A percentile compares a stretch with the other conserved stretches of the same genome.
Evolutionary conservation across 2,888 invertebrate species (phyloP).

Genomic region (Pharmacophagus antenor): DNA sequence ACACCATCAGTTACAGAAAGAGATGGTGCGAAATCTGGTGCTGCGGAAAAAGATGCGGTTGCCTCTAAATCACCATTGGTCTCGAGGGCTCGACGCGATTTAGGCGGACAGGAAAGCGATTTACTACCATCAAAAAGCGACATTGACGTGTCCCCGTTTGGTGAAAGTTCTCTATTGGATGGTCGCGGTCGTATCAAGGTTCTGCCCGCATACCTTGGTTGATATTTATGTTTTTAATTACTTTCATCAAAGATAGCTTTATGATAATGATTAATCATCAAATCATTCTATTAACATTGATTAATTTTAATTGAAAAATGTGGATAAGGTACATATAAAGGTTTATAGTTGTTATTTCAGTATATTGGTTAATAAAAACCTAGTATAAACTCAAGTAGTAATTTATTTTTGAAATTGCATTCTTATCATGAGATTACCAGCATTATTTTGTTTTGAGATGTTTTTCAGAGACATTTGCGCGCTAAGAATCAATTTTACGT

Average conservation of each 20-base stretch:
- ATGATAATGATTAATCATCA: not conserved
- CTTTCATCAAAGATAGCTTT: not conserved
- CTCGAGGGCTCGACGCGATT: conserved; percentile 49
- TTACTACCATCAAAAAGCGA: conserved; percentile 60
- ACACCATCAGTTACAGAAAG: conserved; percentile 73
- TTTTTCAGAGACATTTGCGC: too few relatives aligned
- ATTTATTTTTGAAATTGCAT: too few relatives aligned
- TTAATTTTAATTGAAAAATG: not conserved
- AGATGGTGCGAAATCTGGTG: conserved; percentile 68
- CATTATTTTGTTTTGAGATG: too few relatives aligned
- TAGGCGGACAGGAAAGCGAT: conserved; percentile 64
- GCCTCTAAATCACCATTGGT: conserved; percentile 47
- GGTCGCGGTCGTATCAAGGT: conserved; percentile 68
- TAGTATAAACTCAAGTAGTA: conserved; percentile 1
- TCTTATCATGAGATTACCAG: too few relatives aligned
- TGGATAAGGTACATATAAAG: not conserved
- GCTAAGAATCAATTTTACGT: too few relatives aligned
- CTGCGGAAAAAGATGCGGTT: conserved; percentile 65
- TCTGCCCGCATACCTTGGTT: conserved; percentile 70
- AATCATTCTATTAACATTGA: not conserved
- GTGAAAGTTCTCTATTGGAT: conserved; percentile 52
- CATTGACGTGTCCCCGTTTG: conserved; percentile 62
- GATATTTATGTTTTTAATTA: conserved; percentile 30
- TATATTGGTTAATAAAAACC: conserved; percentile 21
- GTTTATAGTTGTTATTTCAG: conserved; percentile 14